Evolutionary conservation across 2,888 invertebrate species (phyloP), one percentile per base, ranked within the genome.

Genomic region (Rhingia rostrata): DNA sequence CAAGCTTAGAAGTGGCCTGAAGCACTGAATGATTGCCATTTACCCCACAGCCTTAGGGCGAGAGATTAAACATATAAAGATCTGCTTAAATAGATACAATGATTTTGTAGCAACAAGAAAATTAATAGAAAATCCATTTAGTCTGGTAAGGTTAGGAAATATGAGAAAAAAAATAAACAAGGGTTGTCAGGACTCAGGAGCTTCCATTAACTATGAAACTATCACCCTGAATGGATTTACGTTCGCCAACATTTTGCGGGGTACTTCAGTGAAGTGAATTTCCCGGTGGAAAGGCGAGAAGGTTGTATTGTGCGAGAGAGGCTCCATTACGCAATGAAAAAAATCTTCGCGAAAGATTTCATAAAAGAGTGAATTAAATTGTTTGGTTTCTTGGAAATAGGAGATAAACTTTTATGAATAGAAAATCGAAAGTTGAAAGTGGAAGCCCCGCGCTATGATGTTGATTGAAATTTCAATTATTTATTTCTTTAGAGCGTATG

Each of bases 21-120:
- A 37, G 64, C 22, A 56, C 39, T 56, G 49, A 60, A 67, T 32
- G 43, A 30, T 37, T 60, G 43, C 32, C 51, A 43, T 75, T 30
- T 33, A 58, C 43, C 43, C 49, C 9, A 10, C 14, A 60, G 4
- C 41, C 33, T 9, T 10, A 33, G 33, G 49, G 9, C 30, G 33
- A 12, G 10, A 49, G 22, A 69, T 58, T 69, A 47, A 49, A 33
- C 22, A 22, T 12, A 66, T 66, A 30, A 10, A 51, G 9, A 54
- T 66, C 51, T 32, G 9, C 54, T 54, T 37, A 58, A 67, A 54
- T 47, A 58, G 69, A 69, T 69, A 49, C n/a, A 69, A 22, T 30
- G 33, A 35, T 56, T 12, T 35, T 37, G 37, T 47, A 35, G 22
- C 7, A 7, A 1, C 43, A 37, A 22, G 3, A 32, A 58, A 73